These are phyloP conservation scores for Perognathus longimembris DNA, from an alignment of 2,113 vertebrate genomes.

Conservation along the genomic window DNA sequence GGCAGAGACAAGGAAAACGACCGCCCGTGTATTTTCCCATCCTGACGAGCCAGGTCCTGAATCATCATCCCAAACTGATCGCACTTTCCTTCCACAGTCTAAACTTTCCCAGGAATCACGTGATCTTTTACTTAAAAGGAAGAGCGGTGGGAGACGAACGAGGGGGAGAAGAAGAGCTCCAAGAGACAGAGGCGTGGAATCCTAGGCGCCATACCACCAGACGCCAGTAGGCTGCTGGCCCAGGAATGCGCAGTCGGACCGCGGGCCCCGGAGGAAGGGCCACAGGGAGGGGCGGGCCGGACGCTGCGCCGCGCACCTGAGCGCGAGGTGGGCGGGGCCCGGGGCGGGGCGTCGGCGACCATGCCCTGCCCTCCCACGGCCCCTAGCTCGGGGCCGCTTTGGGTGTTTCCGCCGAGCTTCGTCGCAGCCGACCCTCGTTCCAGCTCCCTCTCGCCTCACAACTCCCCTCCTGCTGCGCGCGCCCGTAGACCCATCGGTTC, in stretches of 20 bases:
- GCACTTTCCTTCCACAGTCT: background rate
- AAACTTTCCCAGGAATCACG: background rate
- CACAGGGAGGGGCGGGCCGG: accelerated
- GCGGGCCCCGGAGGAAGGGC: too few relatives aligned
- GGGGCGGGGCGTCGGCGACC: too few relatives aligned
- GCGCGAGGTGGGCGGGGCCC: conserved; percentile 64
- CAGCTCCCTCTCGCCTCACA: background rate
- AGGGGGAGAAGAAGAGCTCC: background rate
- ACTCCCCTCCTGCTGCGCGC: background rate
- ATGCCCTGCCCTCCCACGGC: conserved; percentile 7
- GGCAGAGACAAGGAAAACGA: background rate
- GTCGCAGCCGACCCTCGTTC: conserved; percentile 50
- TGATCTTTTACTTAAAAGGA: conserved; percentile 66
- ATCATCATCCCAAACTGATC: background rate
- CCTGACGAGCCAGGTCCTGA: conserved; percentile 19
- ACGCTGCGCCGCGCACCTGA: background rate
- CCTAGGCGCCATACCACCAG: too few relatives aligned
- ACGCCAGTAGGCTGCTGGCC: background rate
- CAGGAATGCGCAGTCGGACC: conserved; percentile 12
- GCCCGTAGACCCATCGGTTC: background rate
- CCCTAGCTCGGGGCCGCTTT: conserved; percentile 74
- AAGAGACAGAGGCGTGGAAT: background rate
- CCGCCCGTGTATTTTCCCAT: background rate
- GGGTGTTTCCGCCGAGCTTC: conserved; percentile 85
- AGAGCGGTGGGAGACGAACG: conserved; percentile 48